A percentile compares a stretch with the other conserved stretches of the same genome.
Conservation (phyloP, 2,888 invertebrate species). For the Troglohyphantes excavatus region DNA sequence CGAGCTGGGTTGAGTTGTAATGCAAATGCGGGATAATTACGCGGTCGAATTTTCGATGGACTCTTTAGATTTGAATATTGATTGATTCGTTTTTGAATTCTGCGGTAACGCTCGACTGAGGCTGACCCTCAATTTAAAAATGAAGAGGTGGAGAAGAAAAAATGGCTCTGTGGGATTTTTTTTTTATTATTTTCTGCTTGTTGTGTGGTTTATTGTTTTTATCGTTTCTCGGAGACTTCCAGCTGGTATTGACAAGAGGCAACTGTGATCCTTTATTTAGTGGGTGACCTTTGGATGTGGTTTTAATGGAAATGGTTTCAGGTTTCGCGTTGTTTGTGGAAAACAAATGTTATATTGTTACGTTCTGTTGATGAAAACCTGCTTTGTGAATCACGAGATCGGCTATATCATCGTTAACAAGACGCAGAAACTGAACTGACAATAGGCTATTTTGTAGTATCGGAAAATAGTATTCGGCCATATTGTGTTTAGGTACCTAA, state of each 20-base stretch:
- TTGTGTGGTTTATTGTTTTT: background rate
- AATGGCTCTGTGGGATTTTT: background rate
- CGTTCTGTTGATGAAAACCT: too few species aligned
- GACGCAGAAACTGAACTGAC: too few species aligned
- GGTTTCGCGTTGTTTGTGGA: background rate
- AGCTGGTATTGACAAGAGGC: background rate
- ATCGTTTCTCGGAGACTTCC: background rate
- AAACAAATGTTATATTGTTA: background rate
- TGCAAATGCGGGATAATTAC: conserved; percentile 55
- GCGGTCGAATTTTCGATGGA: conserved; percentile 42
- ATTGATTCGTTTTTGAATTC: conserved; percentile 21
- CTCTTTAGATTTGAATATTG: conserved; percentile 46
- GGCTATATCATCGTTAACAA: too few species aligned
- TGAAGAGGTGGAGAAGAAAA: background rate
- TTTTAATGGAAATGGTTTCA: background rate
- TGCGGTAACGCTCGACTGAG: background rate
- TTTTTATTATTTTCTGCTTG: background rate
- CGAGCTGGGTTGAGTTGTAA: conserved; percentile 21
- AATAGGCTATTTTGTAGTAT: too few species aligned
- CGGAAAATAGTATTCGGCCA: too few species aligned
- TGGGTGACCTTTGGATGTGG: background rate
- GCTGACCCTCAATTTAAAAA: background rate
- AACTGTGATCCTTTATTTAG: background rate
- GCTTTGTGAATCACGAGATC: too few species aligned
- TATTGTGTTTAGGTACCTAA: too few species aligned